Evolutionary conservation across 2,888 invertebrate species (phyloP), one percentile per base, ranked within the genome.

Genomic region (Siphlonurus alternatus): DNA sequence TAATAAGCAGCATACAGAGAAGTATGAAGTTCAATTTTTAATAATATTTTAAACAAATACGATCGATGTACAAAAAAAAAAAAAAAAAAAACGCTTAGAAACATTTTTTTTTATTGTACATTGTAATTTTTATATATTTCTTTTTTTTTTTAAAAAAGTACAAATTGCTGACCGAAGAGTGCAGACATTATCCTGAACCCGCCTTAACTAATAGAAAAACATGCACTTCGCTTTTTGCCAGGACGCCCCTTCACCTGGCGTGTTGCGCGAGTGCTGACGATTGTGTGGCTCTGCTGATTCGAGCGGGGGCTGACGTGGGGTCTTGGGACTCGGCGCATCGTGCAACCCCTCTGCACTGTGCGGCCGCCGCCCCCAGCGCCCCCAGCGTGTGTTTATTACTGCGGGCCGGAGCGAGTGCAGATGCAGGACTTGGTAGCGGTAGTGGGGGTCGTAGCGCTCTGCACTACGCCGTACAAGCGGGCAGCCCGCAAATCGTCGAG

Each of bases 401-500:
- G 65, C 80, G 81, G 66, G 80, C 83, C 65, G 88, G 87, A 1
- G 90, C 90, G n/a, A 85, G 88, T 70, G 83, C 89, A n/a, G 86
- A 89, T 71, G 86, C 87, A 5, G 89, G 89, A 18, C 70, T 81
- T 23, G 69, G 73, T 63, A 82, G 83, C 10, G 22, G 61, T 7
- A 71, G 73, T 23, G 73, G 73, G 60, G 67, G 71, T 64, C 82
- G 83, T 67, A 89, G 89, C 54, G 87, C 93, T 0, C 76, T 94
- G 66, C 90, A 92, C 73, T 90, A 88, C 73, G 93, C 93, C 0
- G 89, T 91, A 63, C 81, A 88, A 68, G 88, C 86, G 71, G 82
- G 86, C 71, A 84, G 86, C 15, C 78, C 81, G 64, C 86, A 87
- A 67, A 90, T 90, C 70, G 88, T 88, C 1, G 80, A 82, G 71